Evolutionary conservation across 2,797 vertebrate genomes (phyloP), one percentile per base, ranked within the genome.

Genomic region (Sibirionetta formosa): DNA sequence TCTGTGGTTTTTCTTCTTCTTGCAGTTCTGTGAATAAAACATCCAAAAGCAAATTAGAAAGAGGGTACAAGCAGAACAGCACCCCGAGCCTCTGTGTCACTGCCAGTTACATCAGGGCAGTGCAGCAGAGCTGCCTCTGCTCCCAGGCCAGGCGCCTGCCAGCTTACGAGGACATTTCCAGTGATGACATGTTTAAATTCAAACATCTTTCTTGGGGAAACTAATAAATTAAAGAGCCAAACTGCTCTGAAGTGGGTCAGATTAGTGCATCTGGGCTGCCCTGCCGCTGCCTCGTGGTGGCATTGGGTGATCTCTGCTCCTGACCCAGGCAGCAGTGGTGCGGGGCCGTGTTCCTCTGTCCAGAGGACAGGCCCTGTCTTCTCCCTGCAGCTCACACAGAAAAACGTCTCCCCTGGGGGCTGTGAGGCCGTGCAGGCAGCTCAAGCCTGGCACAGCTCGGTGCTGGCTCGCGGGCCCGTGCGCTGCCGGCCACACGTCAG

Each of bases 291-390:
- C 31, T 33, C 8, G 7, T 1, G 4, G 27, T 4, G 2, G 27
- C 73, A 23, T 5, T 4, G 20, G 51, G 15, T 3, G 15, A 61
- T 42, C 33, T 35, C 46, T 3, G n/a, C 4, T 23, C 48, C 1
- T 1, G 27, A 42, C 22, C 38, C 0, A 24, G 6, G 24, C 19
- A 63, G 68, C 18, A 50, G 23, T 1, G 3, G 40, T 50, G 70
- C 0, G 3, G 33, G 13, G 38, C n/a, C 0, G 0, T 1, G 3
- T 31, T 24, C 40, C 61, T 14, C 17, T 9, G 6, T 10, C 35
- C 58, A 0, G 15, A 29, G 70, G 56, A 11, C 22, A 9, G 24
- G 14, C 4, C 11, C 0, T 0, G 20, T n/a, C 31, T 27, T 73
- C 29, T 29, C 18, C 33, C 19, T 0, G 0, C 22, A 26, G 16